phyloP scores from a whole-genome alignment of 1,140 invertebrate species.

The Zophobas morio region DNA sequence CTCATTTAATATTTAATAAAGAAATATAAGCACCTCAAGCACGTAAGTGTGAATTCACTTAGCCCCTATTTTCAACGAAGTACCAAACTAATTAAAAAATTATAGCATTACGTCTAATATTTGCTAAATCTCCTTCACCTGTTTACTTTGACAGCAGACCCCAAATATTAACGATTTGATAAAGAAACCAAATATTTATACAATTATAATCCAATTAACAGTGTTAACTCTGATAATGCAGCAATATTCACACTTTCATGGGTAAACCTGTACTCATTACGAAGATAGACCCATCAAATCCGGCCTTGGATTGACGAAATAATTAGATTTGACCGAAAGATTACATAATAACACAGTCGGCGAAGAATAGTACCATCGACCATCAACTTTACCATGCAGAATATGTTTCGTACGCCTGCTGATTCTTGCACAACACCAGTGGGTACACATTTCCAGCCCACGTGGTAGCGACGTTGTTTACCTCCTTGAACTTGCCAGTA shows the following conservation, averaged over 20 bases:
- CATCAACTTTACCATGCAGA: constrained; percentile 23
- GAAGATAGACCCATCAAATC: constrained; percentile 1
- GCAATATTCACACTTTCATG: constrained; percentile 33
- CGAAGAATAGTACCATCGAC: not conserved
- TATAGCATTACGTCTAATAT: not conserved
- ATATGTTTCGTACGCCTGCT: not conserved
- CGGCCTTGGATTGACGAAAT: constrained; percentile 17
- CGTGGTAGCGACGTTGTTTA: not conserved
- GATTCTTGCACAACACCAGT: constrained; percentile 10
- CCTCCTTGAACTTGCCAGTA: constrained; percentile 2
- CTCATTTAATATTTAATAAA: too few species aligned
- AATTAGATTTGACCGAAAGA: not conserved
- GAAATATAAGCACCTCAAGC: too few species aligned
- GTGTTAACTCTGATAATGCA: constrained; percentile 12
- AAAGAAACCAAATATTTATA: constrained; percentile 24
- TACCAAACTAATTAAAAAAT: not conserved
- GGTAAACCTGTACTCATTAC: constrained; percentile 13
- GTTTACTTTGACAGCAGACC: constrained; percentile 6
- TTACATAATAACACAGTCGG: not conserved
- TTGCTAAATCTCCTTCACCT: not conserved
- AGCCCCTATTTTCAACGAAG: too few species aligned
- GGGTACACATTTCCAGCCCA: not conserved
- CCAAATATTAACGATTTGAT: constrained; percentile 15
- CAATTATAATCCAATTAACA: constrained; percentile 37
- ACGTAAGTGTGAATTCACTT: too few species aligned